Conservation (phyloP, 2,113 vertebrate species). For the Calyptomena viridis region DNA sequence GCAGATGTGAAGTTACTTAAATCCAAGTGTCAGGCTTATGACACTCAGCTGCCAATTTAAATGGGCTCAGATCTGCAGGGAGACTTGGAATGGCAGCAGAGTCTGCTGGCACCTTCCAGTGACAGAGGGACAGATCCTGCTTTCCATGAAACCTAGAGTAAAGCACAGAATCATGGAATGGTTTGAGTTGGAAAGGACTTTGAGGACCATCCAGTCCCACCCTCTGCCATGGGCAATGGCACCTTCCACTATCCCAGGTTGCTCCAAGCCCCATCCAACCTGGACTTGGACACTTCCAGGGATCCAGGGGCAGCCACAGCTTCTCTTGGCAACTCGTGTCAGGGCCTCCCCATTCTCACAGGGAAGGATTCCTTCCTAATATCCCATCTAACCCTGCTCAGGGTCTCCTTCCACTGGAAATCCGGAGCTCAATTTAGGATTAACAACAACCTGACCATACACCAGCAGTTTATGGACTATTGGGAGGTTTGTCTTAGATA, state of each 20-base stretch:
- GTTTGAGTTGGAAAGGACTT: neutral
- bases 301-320: neutral
- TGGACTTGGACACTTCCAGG: neutral
- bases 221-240: neutral
- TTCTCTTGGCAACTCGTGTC: neutral
- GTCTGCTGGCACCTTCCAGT: neutral
- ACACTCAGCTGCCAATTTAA: neutral
- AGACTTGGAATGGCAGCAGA: accelerated
- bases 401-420: neutral
- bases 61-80: neutral
- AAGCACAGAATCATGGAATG: neutral
- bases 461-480: accelerated
- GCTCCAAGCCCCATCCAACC: neutral
- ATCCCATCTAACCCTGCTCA: accelerated
- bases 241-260: accelerated
- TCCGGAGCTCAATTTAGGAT: accelerated
- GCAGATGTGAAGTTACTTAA: conserved; percentile 18
- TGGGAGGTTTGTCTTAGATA: neutral
- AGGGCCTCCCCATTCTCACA: neutral
- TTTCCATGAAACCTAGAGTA: accelerated
- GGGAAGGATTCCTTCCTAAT: neutral
- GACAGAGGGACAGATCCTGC: neutral
- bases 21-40: neutral
- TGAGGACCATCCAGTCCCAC: accelerated
- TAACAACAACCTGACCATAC: neutral